Evolutionary conservation across 1,140 invertebrate genomes (phyloP), one percentile per base, ranked within the genome.

Genomic region (Hypothenemus hampei): DNA sequence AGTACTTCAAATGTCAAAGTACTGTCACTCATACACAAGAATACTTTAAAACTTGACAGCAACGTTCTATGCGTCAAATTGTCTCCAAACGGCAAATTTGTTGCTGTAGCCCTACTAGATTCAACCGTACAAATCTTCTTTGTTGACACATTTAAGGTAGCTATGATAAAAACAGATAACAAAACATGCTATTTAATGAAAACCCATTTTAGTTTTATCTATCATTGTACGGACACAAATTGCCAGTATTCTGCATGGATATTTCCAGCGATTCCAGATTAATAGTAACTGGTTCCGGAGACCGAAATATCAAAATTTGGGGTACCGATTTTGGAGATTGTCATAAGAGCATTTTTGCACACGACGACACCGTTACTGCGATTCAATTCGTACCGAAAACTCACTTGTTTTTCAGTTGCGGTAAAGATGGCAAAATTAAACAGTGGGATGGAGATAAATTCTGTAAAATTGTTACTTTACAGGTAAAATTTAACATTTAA

Each of bases 281-380:
- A 1, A 87, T 99, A 54, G 90, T 84, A 1, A 97, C 96, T 0
- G 96, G 95, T 18, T 97, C 94, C 13, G 87, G 87, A 0, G 97
- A 99, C 75, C 81, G 94, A 16, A 97, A 93, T 72, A 81, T 98
- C 3, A 97, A 98, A 77, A 88, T 99, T 57, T 99, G 96, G 96
- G 95, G 96, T 36, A 80, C 99, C 69, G 94, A 98, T 73, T 99
- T 97, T 75, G 97, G 97, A 15, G 95, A 99, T 73, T 98, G 94
- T 65, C 89, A 91, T 69, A 85, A 82, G 60, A 89, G 86, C 0
- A 73, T 89, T 48, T 87, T 90, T 74, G 94, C 93, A 2, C 96
- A 98, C 72, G 93, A 98, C 65, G 93, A 97, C 69, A 91, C 92
- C 4, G 83, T 98, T 1, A 96, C 89, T 41, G 83, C 85, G 39